These are phyloP conservation scores for Drosophila formosana DNA, from an alignment of 2,888 invertebrate genomes.

Conservation along the genomic window DNA sequence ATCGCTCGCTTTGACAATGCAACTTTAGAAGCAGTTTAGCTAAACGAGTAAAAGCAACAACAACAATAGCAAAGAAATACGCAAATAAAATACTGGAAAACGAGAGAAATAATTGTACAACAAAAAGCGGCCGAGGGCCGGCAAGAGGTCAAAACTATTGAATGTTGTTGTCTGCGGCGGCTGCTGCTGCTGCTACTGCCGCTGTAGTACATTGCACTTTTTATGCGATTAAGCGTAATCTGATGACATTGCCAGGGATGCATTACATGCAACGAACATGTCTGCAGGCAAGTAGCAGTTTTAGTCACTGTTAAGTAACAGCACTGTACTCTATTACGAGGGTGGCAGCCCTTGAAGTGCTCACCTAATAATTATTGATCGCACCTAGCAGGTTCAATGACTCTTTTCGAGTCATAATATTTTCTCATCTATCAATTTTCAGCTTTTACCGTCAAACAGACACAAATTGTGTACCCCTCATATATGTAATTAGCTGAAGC, in stretches of 20 bases:
- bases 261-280: constrained; percentile 27
- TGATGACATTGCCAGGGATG: constrained; percentile 59
- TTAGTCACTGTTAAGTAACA: constrained; percentile 3
- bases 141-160: constrained; percentile 67
- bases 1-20: constrained; percentile 21
- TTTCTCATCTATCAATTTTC: constrained; percentile 38
- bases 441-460: constrained; percentile 37
- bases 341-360: constrained; percentile 30
- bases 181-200: constrained; percentile 11
- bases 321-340: neutral
- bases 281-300: neutral
- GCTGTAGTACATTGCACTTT: constrained; percentile 65
- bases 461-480: constrained; percentile 33
- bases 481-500: constrained; percentile 69
- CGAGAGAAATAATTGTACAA: constrained; percentile 67
- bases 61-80: constrained; percentile 38
- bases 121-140: constrained; percentile 59
- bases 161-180: constrained; percentile 32
- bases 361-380: constrained; percentile 51
- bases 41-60: constrained; percentile 33
- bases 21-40: constrained; percentile 46
- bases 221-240: constrained; percentile 74
- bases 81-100: constrained; percentile 59
- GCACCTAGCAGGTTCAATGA: constrained; percentile 63
- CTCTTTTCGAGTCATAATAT: constrained; percentile 48